Conservation (phyloP, 1,140 invertebrate genomes). For the Drosophila serrata region DNA sequence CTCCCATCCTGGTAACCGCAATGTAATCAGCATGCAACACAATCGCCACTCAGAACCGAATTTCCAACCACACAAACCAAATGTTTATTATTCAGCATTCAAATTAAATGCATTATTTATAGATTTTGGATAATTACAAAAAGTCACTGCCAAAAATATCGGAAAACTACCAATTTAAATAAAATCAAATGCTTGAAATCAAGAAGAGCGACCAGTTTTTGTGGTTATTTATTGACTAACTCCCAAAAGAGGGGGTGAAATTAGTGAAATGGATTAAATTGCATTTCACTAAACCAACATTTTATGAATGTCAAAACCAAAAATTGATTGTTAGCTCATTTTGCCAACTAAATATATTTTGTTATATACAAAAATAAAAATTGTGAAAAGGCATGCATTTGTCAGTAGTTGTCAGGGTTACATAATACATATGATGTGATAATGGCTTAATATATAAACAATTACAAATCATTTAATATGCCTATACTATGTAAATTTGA, state of each 20-base stretch:
- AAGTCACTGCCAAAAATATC: slow-evolving; percentile 33
- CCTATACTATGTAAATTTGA: slow-evolving; percentile 12
- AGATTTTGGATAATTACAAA: slow-evolving; percentile 70
- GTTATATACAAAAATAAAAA: neutral
- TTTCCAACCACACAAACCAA: slow-evolving; percentile 66
- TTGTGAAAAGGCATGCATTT: neutral
- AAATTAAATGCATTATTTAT: slow-evolving; percentile 80
- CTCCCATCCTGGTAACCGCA: slow-evolving; percentile 35
- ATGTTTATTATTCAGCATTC: slow-evolving; percentile 81
- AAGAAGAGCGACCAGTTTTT: slow-evolving; percentile 33
- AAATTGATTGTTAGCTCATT: slow-evolving; percentile 25
- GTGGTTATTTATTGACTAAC: slow-evolving; percentile 21
- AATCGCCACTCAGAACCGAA: slow-evolving; percentile 38
- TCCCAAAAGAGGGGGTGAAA: slow-evolving; percentile 20
- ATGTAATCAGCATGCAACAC: slow-evolving; percentile 70
- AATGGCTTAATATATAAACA: slow-evolving; percentile 1
- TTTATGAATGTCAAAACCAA: slow-evolving; percentile 24
- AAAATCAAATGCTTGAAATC: slow-evolving; percentile 60
- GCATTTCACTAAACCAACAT: slow-evolving; percentile 53
- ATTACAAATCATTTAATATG: neutral
- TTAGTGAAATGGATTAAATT: slow-evolving; percentile 72
- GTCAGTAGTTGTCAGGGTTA: neutral
- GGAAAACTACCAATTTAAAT: slow-evolving; percentile 49
- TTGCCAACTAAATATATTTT: slow-evolving; percentile 4
- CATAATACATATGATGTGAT: neutral